Base-by-base conservation (phyloP, 2,113 vertebrate genomes). In the Lagopus leucura region DNA sequence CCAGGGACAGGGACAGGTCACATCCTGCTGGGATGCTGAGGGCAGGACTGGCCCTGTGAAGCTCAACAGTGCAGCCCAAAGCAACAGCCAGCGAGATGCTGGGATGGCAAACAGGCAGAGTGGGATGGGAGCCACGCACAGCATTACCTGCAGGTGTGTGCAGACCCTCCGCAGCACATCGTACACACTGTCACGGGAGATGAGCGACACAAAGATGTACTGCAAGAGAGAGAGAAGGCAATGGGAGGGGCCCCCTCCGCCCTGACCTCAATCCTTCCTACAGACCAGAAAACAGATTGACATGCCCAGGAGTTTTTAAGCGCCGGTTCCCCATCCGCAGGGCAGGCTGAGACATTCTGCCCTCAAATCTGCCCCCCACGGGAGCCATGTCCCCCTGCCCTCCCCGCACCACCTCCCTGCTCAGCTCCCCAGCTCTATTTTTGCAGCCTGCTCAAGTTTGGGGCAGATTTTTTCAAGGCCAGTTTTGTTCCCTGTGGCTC, bases 171-270 rank as follows among this genome's bases (percentile, higher is more conserved):
- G 98, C 69, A 99, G 98, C 82, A 98, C 97, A 0, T 99, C 99
- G 11, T 99, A 99, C 4, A 99, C 99, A 0, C 98, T 99, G 97
- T 99, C 99, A 47, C 99, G 98, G 85, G 99, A 99, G 58, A 99
- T 98, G 89, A 99, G 97, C 24, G 99, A 99, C 67, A 99, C 99
- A 3, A 99, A 99, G 47, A 99, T 97, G 84, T 99, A 99, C 99
- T 99, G 98, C 45, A 82, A 96, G 69, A 81, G 40, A 74, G 63
- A 70, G 63, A 70, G 3, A 45, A 45, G 42, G 27, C 79, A 40
- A 10, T 1, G 5, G 77, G 52, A 95, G 40, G 61, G 28, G 40
- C 12, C 3, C 1, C 10, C 16, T n/a, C 6, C 13, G 19, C 7
- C 28, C 61, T 0, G 0, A 83, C 16, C 24, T 10, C 16, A 8